Evolutionary conservation across 2,797 vertebrate genomes (phyloP).

Genomic region (Pterois miles): DNA sequence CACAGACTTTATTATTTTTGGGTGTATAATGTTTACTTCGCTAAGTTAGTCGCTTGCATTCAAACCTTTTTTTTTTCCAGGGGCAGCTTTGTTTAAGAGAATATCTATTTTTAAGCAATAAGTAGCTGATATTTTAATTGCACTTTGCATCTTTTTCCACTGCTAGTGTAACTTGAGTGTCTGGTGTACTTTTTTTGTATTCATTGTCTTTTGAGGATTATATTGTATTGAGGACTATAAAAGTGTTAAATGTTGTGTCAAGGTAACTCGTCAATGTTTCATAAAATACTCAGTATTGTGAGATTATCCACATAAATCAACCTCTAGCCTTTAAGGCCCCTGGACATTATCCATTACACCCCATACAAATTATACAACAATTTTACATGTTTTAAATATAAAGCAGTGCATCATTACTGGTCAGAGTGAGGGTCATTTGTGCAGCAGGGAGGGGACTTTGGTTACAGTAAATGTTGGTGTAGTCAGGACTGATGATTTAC

Average conservation of each 20-base stretch:
- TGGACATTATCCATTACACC: not conserved
- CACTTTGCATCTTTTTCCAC: slow-evolving; percentile 48
- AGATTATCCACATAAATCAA: slow-evolving; percentile 2
- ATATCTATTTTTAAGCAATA: slow-evolving; percentile 45
- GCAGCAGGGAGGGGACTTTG: not conserved
- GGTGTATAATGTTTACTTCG: slow-evolving; percentile 73
- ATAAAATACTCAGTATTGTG: slow-evolving; percentile 14
- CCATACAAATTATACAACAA: slow-evolving; percentile 1
- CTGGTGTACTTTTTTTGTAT: slow-evolving; percentile 49
- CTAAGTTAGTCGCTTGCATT: slow-evolving; percentile 48
- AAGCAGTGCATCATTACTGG: slow-evolving; percentile 6
- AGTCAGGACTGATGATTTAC: slow-evolving; percentile 30
- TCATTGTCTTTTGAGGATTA: slow-evolving; percentile 57
- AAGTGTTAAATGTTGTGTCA: slow-evolving; percentile 31
- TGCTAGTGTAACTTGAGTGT: slow-evolving; percentile 39
- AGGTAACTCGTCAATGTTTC: not conserved
- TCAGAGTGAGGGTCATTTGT: slow-evolving; percentile 29
- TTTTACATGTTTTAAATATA: slow-evolving; percentile 15
- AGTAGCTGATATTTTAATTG: slow-evolving; percentile 34
- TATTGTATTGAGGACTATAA: slow-evolving; percentile 67
- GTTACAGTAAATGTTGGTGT: not conserved
- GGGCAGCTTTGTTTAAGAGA: slow-evolving; percentile 46
- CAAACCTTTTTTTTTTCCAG: slow-evolving; percentile 16
- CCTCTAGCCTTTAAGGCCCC: not conserved
- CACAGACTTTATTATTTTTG: slow-evolving; percentile 46